Evolutionary conservation across 1,140 invertebrate genomes (phyloP).

Genomic region (Conus betulinus): DNA sequence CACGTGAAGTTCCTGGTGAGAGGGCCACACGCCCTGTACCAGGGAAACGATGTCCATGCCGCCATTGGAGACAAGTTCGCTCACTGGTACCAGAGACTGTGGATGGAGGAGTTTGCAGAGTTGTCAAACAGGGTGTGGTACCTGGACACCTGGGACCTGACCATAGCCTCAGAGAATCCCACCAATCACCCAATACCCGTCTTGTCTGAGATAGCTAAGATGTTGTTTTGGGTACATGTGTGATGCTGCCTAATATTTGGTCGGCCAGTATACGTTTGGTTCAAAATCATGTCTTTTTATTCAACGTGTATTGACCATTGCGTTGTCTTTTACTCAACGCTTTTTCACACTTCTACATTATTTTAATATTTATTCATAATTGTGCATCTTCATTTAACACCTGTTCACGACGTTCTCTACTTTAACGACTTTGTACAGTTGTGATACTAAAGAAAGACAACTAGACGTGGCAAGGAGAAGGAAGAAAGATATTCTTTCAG

Average conservation of each 20-base stretch:
- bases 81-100: background rate
- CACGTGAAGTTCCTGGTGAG: background rate
- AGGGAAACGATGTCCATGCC: background rate
- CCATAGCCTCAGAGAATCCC: conserved; percentile 27
- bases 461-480: too few species aligned
- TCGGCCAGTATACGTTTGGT: too few species aligned
- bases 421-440: too few species aligned
- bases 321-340: too few species aligned
- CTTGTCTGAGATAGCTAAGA: background rate
- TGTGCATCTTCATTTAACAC: too few species aligned
- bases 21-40: conserved; percentile 27
- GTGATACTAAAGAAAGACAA: too few species aligned
- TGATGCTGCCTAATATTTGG: background rate
- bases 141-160: conserved; percentile 31
- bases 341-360: too few species aligned
- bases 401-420: too few species aligned
- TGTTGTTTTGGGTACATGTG: conserved; percentile 13
- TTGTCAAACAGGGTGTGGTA: conserved; percentile 22
- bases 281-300: too few species aligned
- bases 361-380: too few species aligned
- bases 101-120: conserved; percentile 15
- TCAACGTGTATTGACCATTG: too few species aligned
- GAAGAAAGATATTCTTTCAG: too few species aligned
- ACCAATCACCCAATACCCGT: background rate
- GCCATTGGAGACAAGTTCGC: background rate